Evolutionary conservation across 2,797 vertebrate genomes (phyloP).

Genomic region (Crenichthys baileyi): DNA sequence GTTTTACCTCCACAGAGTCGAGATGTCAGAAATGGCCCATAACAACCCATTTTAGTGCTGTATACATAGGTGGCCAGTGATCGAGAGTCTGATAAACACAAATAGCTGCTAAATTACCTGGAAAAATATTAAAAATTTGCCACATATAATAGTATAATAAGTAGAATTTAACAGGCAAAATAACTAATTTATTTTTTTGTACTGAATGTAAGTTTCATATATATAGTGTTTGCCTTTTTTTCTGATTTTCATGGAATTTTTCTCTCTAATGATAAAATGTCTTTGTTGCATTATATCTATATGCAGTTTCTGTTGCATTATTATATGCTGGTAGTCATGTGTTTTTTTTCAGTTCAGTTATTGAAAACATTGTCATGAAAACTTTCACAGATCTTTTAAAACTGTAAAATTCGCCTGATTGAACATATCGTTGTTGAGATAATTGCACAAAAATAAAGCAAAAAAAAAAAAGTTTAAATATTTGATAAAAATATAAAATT

Average conservation of each 20-base stretch:
- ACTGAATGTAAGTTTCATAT: not conserved
- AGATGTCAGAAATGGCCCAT: not conserved
- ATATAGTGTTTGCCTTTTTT: not conserved
- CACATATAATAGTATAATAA: not conserved
- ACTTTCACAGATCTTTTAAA: not conserved
- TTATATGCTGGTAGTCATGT: not conserved
- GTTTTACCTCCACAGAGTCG: conserved; percentile 23
- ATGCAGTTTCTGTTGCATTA: not conserved
- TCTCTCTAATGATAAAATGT: not conserved
- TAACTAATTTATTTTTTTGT: not conserved
- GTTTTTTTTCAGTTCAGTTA: not conserved
- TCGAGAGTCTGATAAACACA: not conserved
- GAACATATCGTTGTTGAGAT: not conserved
- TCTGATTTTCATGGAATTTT: not conserved
- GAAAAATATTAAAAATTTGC: not conserved
- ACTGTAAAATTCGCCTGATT: not conserved
- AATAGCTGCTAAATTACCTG: not conserved
- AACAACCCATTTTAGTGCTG: not conserved
- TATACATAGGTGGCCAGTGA: not conserved
- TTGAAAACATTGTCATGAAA: not conserved
- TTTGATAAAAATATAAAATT: not conserved
- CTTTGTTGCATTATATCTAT: not conserved
- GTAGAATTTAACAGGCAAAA: not conserved
- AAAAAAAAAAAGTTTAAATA: not conserved
- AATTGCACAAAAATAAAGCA: no score